Conservation (phyloP, 2,888 invertebrate species). For the Oscheius sp. region DNA sequence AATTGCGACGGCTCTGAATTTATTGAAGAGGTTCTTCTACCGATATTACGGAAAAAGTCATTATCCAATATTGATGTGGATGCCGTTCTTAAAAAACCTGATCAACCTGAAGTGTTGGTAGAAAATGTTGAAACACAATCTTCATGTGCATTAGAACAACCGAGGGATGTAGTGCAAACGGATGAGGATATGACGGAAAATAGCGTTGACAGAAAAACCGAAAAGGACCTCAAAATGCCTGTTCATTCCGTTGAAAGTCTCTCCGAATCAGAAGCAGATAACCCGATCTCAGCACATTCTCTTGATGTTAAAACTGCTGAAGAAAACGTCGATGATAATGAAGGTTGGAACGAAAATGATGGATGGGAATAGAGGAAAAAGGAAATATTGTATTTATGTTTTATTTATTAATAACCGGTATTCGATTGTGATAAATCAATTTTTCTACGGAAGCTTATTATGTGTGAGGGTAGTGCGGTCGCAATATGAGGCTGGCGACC, state of each 20-base stretch:
- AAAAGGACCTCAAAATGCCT: background rate
- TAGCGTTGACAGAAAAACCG: background rate
- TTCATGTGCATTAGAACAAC: background rate
- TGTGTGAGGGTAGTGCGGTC: background rate
- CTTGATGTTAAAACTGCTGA: no score
- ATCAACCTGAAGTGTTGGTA: background rate
- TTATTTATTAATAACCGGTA: background rate
- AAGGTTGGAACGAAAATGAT: background rate
- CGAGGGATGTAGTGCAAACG: background rate
- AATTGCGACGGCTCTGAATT: constrained; percentile 52
- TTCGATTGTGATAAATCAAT: constrained; percentile 1
- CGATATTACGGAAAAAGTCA: constrained; percentile 47
- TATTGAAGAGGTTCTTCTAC: constrained; percentile 50
- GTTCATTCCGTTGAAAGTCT: no score
- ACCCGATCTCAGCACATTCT: no score
- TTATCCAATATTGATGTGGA: constrained; percentile 54
- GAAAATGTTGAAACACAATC: background rate
- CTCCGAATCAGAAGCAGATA: no score
- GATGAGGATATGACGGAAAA: background rate
- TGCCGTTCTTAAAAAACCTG: constrained; percentile 31
- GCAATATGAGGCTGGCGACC: background rate
- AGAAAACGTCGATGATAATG: no score
- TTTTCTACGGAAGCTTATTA: background rate
- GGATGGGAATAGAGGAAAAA: background rate
- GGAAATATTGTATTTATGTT: background rate